These are phyloP conservation scores for Brachionus koreanus DNA, from an alignment of 1,140 invertebrate species.

Conservation along the genomic window DNA sequence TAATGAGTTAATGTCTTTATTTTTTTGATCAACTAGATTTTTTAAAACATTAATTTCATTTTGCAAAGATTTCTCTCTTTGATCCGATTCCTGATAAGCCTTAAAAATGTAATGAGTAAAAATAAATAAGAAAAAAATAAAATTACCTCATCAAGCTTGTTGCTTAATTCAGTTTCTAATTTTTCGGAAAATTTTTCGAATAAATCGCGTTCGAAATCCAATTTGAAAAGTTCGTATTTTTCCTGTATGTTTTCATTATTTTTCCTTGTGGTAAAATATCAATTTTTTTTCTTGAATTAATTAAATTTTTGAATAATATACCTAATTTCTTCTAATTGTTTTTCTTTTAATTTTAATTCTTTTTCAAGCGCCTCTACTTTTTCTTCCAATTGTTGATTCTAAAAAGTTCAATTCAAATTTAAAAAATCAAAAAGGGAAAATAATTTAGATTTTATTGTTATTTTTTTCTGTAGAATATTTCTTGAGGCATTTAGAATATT, in stretches of 20 bases:
- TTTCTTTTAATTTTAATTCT: not conserved
- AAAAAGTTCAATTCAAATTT: not conserved
- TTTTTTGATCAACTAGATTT: not conserved
- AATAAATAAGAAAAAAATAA: not conserved
- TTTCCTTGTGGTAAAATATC: not conserved
- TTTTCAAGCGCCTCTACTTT: not conserved
- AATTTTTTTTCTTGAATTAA: not conserved
- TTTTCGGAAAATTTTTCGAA: not conserved
- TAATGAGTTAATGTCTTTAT: not conserved
- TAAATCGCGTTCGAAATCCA: not conserved
- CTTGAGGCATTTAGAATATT: too few relatives aligned
- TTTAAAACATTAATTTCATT: not conserved
- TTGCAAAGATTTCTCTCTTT: not conserved
- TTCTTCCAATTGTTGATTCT: slow-evolving; percentile 3
- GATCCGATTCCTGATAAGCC: not conserved
- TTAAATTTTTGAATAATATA: not conserved
- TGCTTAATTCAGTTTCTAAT: not conserved
- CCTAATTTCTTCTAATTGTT: not conserved
- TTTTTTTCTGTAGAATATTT: too few relatives aligned
- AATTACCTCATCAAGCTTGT: slow-evolving; percentile 10
- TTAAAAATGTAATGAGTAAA: not conserved
- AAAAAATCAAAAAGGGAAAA: too few relatives aligned
- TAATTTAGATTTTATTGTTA: too few relatives aligned
- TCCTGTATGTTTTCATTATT: not conserved
- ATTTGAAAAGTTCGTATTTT: not conserved